These are phyloP conservation scores for Austrolebias charrua DNA, from an alignment of 2,797 vertebrate genomes.

Conservation along the genomic window DNA sequence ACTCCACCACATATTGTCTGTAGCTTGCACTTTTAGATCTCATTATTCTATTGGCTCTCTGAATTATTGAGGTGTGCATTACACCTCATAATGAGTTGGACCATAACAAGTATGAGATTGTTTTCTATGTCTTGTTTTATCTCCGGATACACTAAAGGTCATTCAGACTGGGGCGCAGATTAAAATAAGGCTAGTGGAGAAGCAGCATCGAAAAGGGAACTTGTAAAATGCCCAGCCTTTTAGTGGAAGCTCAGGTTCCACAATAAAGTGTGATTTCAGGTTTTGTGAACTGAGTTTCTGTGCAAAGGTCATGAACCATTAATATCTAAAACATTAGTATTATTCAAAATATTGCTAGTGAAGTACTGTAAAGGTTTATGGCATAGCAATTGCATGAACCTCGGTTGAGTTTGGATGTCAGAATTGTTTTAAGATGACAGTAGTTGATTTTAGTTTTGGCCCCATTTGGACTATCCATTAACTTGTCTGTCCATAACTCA, in stretches of 20 bases:
- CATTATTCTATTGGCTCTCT: neutral
- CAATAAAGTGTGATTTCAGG: too few species aligned
- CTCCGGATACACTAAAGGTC: neutral
- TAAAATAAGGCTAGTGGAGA: neutral
- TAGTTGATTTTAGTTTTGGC: too few species aligned
- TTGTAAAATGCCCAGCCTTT: neutral
- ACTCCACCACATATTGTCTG: slow-evolving; percentile 17
- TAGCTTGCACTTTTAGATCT: slow-evolving; percentile 9
- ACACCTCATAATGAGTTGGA: neutral
- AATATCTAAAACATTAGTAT: too few species aligned
- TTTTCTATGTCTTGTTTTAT: slow-evolving; percentile 3
- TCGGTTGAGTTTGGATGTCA: too few species aligned
- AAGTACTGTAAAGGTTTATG: too few species aligned
- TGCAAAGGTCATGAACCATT: too few species aligned
- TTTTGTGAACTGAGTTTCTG: too few species aligned
- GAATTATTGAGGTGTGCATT: slow-evolving; percentile 5
- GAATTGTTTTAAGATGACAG: too few species aligned
- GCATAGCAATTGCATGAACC: too few species aligned
- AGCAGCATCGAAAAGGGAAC: neutral
- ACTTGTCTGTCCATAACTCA: neutral
- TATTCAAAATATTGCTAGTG: too few species aligned
- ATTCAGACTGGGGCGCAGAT: neutral
- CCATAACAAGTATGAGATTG: neutral
- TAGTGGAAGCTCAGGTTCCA: slow-evolving; percentile 2
- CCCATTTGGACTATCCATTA: too few species aligned